Conservation (phyloP, 2,113 vertebrate species). For the Asarcornis scutulata region DNA sequence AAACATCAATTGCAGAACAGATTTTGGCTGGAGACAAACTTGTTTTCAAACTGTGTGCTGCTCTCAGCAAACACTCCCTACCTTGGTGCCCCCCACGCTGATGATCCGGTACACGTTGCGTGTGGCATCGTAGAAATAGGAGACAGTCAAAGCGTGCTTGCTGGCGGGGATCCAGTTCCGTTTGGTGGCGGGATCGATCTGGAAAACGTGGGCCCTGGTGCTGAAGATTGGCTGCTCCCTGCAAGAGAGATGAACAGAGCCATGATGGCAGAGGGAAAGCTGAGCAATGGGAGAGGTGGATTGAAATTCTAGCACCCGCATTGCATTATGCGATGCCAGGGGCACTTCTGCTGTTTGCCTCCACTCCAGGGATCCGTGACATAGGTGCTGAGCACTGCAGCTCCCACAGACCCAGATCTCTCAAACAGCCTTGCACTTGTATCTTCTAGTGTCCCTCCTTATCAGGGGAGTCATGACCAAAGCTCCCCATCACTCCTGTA, state of each 20-base stretch:
- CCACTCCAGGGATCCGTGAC: neutral
- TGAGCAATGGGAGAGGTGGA: fast-evolving
- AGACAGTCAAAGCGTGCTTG: slow-evolving; percentile 94
- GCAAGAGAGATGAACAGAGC: neutral
- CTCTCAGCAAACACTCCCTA: neutral
- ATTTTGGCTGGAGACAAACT: too few relatives aligned
- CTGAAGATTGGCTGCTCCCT: slow-evolving; percentile 99
- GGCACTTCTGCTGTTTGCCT: neutral
- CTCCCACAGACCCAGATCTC: neutral
- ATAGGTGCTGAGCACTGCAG: neutral
- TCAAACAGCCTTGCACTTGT: neutral
- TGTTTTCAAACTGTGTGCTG: fast-evolving
- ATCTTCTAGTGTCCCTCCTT: neutral
- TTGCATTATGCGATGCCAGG: neutral
- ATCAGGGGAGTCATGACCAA: neutral
- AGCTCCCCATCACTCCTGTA: neutral
- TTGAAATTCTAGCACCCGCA: neutral
- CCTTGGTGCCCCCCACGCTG: slow-evolving; percentile 96
- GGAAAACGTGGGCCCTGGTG: slow-evolving; percentile 94
- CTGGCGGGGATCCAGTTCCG: slow-evolving; percentile 96
- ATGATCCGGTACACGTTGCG: slow-evolving; percentile 96
- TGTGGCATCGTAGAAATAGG: slow-evolving; percentile 94
- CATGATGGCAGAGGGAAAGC: neutral
- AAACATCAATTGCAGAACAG: neutral
- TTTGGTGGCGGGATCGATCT: slow-evolving; percentile 94